Evolutionary conservation across 2,888 invertebrate species (phyloP).

Genomic region (Orchestes rusci): DNA sequence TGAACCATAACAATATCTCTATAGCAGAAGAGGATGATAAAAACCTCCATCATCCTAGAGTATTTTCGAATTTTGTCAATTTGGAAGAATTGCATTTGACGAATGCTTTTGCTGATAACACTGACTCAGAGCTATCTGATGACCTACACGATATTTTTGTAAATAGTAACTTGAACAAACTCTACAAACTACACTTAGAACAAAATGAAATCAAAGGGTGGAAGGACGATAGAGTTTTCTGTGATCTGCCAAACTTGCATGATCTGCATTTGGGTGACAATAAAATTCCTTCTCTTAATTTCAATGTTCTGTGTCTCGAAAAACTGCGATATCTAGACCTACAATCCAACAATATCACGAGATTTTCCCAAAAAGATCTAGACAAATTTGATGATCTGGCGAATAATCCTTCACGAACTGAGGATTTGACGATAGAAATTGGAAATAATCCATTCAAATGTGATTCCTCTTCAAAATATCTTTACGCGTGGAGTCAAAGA

Average conservation of each 20-base stretch:
- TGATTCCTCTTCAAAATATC: constrained; percentile 54
- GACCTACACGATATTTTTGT: constrained; percentile 66
- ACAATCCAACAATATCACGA: constrained; percentile 57
- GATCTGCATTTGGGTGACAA: constrained; percentile 67
- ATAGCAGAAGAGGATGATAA: constrained; percentile 51
- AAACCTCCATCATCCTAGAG: constrained; percentile 57
- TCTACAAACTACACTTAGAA: constrained; percentile 66
- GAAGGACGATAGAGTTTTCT: constrained; percentile 59
- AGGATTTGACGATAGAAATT: constrained; percentile 54
- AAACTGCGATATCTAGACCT: constrained; percentile 61
- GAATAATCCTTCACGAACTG: constrained; percentile 36
- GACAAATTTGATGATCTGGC: constrained; percentile 50
- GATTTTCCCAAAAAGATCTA: constrained; percentile 51
- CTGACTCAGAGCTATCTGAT: constrained; percentile 52
- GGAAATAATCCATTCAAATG: constrained; percentile 63
- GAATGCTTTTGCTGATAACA: constrained; percentile 63
- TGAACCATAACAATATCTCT: constrained; percentile 65
- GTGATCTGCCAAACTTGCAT: constrained; percentile 57
- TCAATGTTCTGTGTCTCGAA: constrained; percentile 59
- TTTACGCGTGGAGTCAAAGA: constrained; percentile 56
- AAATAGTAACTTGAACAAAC: constrained; percentile 56
- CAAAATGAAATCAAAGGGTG: constrained; percentile 67
- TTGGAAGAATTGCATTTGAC: constrained; percentile 65
- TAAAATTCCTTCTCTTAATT: constrained; percentile 52
- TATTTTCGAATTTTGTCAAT: constrained; percentile 63